phyloP scores from a whole-genome alignment of 2,888 invertebrate genomes.

The Thecocarcelia acutangulata region DNA sequence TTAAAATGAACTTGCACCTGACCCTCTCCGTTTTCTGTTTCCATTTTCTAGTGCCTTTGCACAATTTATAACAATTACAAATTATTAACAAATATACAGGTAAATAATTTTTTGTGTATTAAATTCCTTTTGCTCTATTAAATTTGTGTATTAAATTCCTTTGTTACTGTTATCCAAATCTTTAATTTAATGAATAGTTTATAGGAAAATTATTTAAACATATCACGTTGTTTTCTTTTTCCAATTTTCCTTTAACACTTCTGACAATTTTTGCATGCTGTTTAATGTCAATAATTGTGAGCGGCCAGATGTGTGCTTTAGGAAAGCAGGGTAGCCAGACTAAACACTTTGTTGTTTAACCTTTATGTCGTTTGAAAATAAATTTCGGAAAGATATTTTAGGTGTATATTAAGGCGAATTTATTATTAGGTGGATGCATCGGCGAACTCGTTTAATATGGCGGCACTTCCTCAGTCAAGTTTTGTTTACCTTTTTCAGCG shows the following conservation, averaged over 20 bases:
- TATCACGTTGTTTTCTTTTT: constrained; percentile 32
- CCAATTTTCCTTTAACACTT: constrained; percentile 52
- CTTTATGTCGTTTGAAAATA: not conserved
- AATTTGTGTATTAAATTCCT: too few relatives aligned
- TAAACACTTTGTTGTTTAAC: not conserved
- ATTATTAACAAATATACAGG: constrained; percentile 5
- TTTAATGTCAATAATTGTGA: constrained; percentile 25
- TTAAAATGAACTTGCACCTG: constrained; percentile 90
- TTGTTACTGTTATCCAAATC: not conserved
- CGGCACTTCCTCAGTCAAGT: too few relatives aligned
- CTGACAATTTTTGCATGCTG: constrained; percentile 61
- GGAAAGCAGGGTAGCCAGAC: not conserved
- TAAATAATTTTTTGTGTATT: not conserved
- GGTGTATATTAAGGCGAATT: too few relatives aligned
- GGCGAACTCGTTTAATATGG: too few relatives aligned
- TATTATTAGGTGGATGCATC: too few relatives aligned
- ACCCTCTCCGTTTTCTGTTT: constrained; percentile 81
- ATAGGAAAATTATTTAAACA: constrained; percentile 10
- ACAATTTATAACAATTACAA: not conserved
- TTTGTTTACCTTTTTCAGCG: too few relatives aligned
- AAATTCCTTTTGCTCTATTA: not conserved
- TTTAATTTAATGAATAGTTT: constrained; percentile 39
- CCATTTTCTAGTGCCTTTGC: constrained; percentile 72
- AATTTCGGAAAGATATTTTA: too few relatives aligned
- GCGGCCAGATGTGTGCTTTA: not conserved